Base-by-base conservation (phyloP, 2,113 vertebrate genomes). In the Papio anubis region DNA sequence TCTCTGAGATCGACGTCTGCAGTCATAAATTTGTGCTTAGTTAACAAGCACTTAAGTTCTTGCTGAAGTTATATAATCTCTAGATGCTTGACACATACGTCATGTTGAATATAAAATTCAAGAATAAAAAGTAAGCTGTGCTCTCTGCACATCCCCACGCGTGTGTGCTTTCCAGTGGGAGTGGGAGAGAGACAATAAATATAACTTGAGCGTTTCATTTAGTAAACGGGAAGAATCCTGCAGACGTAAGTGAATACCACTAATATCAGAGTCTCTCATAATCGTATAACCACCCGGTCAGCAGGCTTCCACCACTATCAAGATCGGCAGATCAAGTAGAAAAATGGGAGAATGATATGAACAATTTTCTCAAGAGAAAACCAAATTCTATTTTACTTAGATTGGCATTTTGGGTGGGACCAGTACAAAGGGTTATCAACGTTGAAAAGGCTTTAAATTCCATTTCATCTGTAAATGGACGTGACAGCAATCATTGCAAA, bases 341-440 rank as follows among this genome's bases (percentile, higher is more conserved):
- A 94, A 90, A 75, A 64, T 4, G 8, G 79, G 88, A 72, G 55
- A 88, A 81, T 25, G 55, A 18, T 6, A 84, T 3, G 61, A 94
- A 90, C 14, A 50, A 88, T 82, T 94, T 92, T 86, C 64, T 89
- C 38, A 79, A 93, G 50, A 94, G 87, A 83, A 90, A 96, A 72
- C 3, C 43, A 89, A 87, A 68, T 40, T 83, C 25, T 8, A 88
- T 76, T 94, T 88, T 52, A 93, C 52, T 25, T 86, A 64, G 70
- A 57, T 88, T 57, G 72, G 38, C n/a, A 25, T 55, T 79, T 75
- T 86, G 55, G 52, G 48, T 91, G 82, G 64, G 43, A 59, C 17
- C 12, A n/a, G n/a, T 52, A 72, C 9, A 43, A 48, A 90, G 13
- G 52, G 27, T 11, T 45, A 50, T 1, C 32, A 10, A 55, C 8